Conservation (phyloP, 1,140 invertebrate species). For the Fopius arisanus region DNA sequence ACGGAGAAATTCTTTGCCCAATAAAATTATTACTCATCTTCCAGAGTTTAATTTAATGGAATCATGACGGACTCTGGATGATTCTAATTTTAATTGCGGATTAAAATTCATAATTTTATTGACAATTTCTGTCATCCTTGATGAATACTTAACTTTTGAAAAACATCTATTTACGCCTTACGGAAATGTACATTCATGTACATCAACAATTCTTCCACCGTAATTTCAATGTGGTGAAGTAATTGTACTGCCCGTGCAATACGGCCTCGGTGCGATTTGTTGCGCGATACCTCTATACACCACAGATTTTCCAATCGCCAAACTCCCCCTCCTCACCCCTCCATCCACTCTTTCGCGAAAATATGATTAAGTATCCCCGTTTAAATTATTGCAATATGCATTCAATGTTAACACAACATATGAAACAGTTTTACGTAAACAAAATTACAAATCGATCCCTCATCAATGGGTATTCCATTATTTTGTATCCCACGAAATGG, state of each 20-base stretch:
- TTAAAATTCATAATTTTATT: too few species aligned
- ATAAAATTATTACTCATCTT: too few species aligned
- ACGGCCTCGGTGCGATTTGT: background rate
- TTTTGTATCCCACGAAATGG: background rate
- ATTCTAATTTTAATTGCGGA: too few species aligned
- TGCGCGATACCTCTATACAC: background rate
- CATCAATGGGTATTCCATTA: background rate
- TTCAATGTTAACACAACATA: constrained; percentile 12
- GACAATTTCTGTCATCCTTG: too few species aligned
- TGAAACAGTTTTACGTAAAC: background rate
- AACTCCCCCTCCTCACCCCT: background rate
- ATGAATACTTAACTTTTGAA: background rate
- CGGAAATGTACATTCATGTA: constrained; percentile 10
- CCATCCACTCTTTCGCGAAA: background rate
- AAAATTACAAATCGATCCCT: constrained; percentile 6
- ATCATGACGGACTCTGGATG: too few species aligned
- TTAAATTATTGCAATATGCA: constrained; percentile 21
- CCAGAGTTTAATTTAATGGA: too few species aligned
- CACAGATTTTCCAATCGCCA: background rate
- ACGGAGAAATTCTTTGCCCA: too few species aligned
- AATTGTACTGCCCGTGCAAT: constrained; percentile 8
- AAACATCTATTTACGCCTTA: constrained; percentile 21
- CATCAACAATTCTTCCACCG: constrained; percentile 16
- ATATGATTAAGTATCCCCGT: constrained; percentile 23
- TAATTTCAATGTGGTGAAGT: constrained; percentile 10